These are phyloP conservation scores for Falco punctatus DNA, from an alignment of 2,113 vertebrate species.

Conservation along the genomic window DNA sequence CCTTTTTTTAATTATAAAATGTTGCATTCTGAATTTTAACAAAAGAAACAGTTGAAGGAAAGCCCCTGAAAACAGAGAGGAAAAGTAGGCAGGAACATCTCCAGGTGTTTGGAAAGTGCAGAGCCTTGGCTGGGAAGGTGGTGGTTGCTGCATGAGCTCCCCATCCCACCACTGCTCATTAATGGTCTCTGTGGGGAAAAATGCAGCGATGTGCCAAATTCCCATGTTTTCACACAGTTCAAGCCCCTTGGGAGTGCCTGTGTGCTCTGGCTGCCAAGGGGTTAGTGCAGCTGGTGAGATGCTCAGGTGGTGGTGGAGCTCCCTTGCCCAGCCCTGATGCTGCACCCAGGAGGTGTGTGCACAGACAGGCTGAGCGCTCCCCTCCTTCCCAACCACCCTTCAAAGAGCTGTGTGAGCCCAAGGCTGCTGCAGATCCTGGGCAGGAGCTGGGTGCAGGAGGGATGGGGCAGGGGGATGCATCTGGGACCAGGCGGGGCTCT, in stretches of 20 bases:
- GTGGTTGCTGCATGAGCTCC: not conserved
- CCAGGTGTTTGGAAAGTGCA: not conserved
- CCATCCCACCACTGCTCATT: not conserved
- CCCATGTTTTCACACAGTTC: not conserved
- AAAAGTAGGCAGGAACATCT: not conserved
- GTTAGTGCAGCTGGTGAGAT: not conserved
- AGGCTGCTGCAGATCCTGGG: not conserved
- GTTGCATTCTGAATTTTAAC: not conserved
- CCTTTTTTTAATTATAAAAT: not conserved
- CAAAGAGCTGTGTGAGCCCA: not conserved
- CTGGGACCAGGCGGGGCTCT: rapidly evolving
- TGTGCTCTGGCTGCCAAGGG: not conserved
- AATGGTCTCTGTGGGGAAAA: not conserved
- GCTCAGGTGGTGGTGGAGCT: not conserved
- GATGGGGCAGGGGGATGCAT: not conserved
- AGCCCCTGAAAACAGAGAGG: not conserved
- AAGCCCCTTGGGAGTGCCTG: not conserved
- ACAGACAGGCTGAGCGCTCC: not conserved
- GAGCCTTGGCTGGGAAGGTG: not conserved
- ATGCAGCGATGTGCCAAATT: not conserved
- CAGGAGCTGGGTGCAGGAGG: not conserved
- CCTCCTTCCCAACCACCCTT: not conserved
- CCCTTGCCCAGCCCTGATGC: not conserved
- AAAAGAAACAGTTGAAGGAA: not conserved
- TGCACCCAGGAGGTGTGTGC: not conserved